Conservation (phyloP, 2,113 vertebrate genomes). For the Scatophagus argus region DNA sequence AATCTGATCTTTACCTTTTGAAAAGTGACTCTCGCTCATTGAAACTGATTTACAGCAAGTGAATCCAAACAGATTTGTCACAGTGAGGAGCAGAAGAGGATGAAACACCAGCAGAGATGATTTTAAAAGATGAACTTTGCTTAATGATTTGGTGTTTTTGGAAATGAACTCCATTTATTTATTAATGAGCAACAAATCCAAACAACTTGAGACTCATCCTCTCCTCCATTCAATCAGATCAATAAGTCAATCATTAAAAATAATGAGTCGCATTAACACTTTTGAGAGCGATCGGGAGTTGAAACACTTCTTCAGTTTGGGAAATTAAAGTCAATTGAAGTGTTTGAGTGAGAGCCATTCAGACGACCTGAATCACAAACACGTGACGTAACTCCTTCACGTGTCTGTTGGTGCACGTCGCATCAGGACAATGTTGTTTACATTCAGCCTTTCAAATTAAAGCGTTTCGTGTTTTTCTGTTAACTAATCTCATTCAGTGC, state of each 20-base stretch:
- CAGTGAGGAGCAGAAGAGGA: conserved; percentile 5
- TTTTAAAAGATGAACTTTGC: conserved; percentile 6
- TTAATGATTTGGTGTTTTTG: conserved; percentile 18
- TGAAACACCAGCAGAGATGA: not conserved
- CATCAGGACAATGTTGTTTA: not conserved
- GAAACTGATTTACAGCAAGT: conserved; percentile 10
- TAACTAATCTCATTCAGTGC: not conserved
- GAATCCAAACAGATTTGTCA: conserved; percentile 13
- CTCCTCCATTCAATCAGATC: conserved; percentile 42
- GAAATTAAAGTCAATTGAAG: conserved; percentile 40
- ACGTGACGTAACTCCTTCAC: not conserved
- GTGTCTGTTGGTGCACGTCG: not conserved
- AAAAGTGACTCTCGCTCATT: too few relatives aligned
- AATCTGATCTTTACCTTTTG: too few relatives aligned
- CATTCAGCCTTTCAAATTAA: not conserved
- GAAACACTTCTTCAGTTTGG: not conserved
- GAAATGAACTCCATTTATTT: conserved; percentile 47
- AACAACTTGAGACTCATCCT: conserved; percentile 44
- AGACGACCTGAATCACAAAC: not conserved
- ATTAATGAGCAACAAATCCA: conserved; percentile 58
- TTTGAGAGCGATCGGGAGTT: conserved; percentile 17
- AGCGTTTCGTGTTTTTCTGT: not conserved
- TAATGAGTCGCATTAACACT: conserved; percentile 35
- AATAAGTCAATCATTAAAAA: conserved; percentile 50
- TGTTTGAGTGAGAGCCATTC: conserved; percentile 13